Evolutionary conservation across 2,888 invertebrate genomes (phyloP), one percentile per base, ranked within the genome.

Genomic region (Gandaritis pyraliata): DNA sequence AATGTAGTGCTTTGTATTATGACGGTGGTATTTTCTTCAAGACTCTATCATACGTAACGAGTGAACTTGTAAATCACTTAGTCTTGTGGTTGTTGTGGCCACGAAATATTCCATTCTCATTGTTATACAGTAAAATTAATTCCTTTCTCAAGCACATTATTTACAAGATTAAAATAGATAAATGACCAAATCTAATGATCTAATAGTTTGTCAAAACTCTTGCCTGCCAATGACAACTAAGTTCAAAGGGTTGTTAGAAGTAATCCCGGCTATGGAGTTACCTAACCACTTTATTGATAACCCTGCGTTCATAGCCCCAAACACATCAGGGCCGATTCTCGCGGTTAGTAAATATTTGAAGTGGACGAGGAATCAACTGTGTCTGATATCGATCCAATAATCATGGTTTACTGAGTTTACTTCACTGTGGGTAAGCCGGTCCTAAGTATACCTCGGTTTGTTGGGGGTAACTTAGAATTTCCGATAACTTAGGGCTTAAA

Each of bases 261-360:
- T 23, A 23, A 23, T 23, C 3, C 23, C 23, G 23, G 23, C 23
- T 23, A 23, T 5, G 23, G 23, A 23, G 3, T 23, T 23, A n/a
- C n/a, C n/a, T n/a, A 23, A 23, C 23, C 23, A 6, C 23, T 23
- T 23, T 6, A 3, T 8, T 2, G 8, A 8, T 8, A 54, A 39
- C 56, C 62, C 64, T 56, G 50, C 29, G 15, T 58, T 68, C 53
- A n/a, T 70, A 66, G 74, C 76, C 69, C 63, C 64, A 48, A 29
- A 49, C 64, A 70, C 73, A 65, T 54, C 74, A 58, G 72, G 73
- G 64, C 58, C 67, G 72, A 65, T 76, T 75, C 77, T 77, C 78
- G 76, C 70, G 70, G 71, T 75, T 66, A 74, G 81, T 80, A 77
- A 83, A 83, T 79, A 82, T 83, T 83, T 79, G 79, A 73, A 72